phyloP scores from a whole-genome alignment of 2,888 invertebrate genomes.

The Leptinotarsa tumamoca region DNA sequence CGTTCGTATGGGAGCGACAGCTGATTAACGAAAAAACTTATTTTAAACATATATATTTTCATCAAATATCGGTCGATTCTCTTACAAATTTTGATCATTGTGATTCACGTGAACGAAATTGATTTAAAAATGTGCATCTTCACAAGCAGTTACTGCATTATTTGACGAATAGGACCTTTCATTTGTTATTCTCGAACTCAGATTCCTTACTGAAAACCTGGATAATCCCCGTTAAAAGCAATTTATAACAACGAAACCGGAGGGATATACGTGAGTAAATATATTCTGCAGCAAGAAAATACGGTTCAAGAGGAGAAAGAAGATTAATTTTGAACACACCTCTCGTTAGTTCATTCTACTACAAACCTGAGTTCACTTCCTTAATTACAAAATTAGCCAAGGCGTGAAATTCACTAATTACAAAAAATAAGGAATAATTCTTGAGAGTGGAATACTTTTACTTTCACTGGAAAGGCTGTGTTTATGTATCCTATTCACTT shows the following conservation, averaged over 20 bases:
- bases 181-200: not conserved
- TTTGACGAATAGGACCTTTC: too few relatives aligned
- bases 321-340: slow-evolving; percentile 46
- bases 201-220: not conserved
- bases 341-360: slow-evolving; percentile 39
- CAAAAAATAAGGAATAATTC: slow-evolving; percentile 56
- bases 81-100: too few relatives aligned
- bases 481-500: too few relatives aligned
- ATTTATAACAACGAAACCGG: not conserved
- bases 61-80: too few relatives aligned
- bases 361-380: slow-evolving; percentile 36
- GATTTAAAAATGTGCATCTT: too few relatives aligned
- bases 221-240: not conserved
- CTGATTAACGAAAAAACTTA: too few relatives aligned
- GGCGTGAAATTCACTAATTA: slow-evolving; percentile 55
- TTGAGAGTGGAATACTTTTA: slow-evolving; percentile 43
- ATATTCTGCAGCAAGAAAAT: slow-evolving; percentile 4
- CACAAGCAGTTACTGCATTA: too few relatives aligned
- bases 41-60: too few relatives aligned
- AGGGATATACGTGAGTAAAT: not conserved
- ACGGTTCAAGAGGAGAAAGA: slow-evolving; percentile 29
- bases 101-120: too few relatives aligned
- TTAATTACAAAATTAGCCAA: slow-evolving; percentile 55
- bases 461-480: not conserved
- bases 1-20: too few relatives aligned